These are phyloP conservation scores for Phortica magna DNA, from an alignment of 2,888 invertebrate genomes.

Conservation along the genomic window DNA sequence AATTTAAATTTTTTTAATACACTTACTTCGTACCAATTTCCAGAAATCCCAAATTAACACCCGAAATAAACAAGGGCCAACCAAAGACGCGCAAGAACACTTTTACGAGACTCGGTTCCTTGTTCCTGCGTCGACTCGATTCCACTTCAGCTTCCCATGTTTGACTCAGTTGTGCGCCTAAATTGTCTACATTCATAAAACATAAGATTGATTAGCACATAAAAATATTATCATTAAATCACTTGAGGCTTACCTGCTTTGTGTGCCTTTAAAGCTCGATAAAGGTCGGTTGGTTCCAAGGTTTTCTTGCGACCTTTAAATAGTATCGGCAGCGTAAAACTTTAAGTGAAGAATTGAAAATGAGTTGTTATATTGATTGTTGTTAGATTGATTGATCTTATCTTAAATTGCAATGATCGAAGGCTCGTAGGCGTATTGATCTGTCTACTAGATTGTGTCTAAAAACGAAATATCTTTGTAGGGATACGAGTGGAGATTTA, in stretches of 20 bases:
- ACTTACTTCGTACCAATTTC: conserved; percentile 81
- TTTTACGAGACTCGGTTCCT: conserved; percentile 76
- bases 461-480: too few species aligned
- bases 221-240: too few species aligned
- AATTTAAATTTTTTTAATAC: background rate
- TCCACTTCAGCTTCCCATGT: conserved; percentile 81
- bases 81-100: conserved; percentile 81
- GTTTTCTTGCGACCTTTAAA: conserved; percentile 85
- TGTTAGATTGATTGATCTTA: background rate
- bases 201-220: background rate
- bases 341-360: conserved; percentile 71
- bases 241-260: conserved; percentile 79
- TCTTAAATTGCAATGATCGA: too few species aligned
- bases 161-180: conserved; percentile 81
- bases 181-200: conserved; percentile 54
- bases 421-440: too few species aligned
- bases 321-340: conserved; percentile 89
- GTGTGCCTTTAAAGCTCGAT: conserved; percentile 84
- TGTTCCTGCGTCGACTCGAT: conserved; percentile 64
- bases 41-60: conserved; percentile 80
- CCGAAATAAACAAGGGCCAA: conserved; percentile 80
- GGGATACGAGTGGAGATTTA: too few species aligned
- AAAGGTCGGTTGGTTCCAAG: conserved; percentile 86
- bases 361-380: background rate
- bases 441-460: too few species aligned